Percentiles rank a stretch among this genome's conserved stretches.
phyloP scores from a whole-genome alignment of 1,140 invertebrate genomes.

The Ceratosolen solmsi region DNA sequence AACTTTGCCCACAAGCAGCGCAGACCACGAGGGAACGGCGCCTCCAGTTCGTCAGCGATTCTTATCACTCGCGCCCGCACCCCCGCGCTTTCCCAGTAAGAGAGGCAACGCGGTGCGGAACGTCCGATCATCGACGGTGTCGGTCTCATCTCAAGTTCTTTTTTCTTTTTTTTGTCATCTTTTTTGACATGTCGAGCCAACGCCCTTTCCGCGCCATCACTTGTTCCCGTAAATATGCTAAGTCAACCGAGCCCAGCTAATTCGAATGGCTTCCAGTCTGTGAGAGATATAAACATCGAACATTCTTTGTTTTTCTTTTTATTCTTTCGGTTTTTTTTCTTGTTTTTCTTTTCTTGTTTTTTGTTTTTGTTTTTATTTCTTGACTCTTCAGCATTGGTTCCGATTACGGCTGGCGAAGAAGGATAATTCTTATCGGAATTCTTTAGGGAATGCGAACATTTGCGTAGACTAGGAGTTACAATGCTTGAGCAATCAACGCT shows the following conservation, averaged over 20 bases:
- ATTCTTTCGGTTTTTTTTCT: too few relatives aligned
- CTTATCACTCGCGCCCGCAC: slow-evolving; percentile 16
- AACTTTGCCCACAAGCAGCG: slow-evolving; percentile 13
- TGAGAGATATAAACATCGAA: background rate
- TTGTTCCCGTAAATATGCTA: slow-evolving; percentile 31
- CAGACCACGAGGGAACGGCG: background rate
- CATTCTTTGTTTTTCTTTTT: slow-evolving; percentile 22
- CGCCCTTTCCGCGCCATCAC: background rate
- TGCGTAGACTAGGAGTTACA: too few relatives aligned
- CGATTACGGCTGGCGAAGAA: background rate
- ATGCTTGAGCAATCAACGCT: too few relatives aligned
- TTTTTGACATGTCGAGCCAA: background rate
- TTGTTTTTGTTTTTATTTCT: too few relatives aligned
- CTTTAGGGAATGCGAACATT: background rate
- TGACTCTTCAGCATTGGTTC: too few relatives aligned
- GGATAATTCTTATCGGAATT: slow-evolving; percentile 28
- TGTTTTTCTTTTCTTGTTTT: too few relatives aligned
- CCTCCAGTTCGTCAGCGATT: slow-evolving; percentile 3
- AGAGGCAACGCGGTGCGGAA: background rate
- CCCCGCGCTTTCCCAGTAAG: background rate
- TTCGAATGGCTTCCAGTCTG: slow-evolving; percentile 43
- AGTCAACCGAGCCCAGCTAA: slow-evolving; percentile 18
- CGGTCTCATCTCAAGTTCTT: too few relatives aligned
- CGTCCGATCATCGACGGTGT: background rate
- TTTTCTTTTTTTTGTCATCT: background rate